phyloP scores from a whole-genome alignment of 2,888 invertebrate species.

The Epicampocera succincta region DNA sequence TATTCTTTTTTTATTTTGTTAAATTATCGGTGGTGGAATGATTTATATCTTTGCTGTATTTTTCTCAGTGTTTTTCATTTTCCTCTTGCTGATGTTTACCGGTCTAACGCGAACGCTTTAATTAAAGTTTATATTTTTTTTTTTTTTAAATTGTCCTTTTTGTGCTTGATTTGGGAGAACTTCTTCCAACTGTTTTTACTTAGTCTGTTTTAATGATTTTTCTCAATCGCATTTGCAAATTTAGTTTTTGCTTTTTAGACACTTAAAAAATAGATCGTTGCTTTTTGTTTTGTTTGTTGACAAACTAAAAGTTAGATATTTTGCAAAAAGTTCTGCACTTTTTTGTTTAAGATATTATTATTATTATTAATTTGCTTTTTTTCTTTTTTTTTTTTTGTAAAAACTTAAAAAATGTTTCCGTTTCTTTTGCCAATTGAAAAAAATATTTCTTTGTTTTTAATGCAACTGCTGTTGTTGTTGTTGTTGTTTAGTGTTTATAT shows the following conservation, averaged over 20 bases:
- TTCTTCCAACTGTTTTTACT: not conserved
- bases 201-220: constrained; percentile 10
- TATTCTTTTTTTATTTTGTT: constrained; percentile 38
- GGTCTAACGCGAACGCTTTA: not conserved
- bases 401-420: constrained; percentile 3
- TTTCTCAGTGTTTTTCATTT: constrained; percentile 5
- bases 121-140: constrained; percentile 15
- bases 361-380: no score
- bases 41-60: constrained; percentile 61
- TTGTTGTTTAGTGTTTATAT: constrained; percentile 22
- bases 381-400: constrained; percentile 10
- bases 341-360: constrained; percentile 5
- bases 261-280: constrained; percentile 68
- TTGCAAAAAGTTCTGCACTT: constrained; percentile 6
- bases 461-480: no score
- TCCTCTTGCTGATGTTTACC: not conserved
- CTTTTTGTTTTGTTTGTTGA: constrained; percentile 46
- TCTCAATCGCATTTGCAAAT: constrained; percentile 16
- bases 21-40: constrained; percentile 73
- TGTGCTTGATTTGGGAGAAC: not conserved
- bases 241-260: constrained; percentile 13
- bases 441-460: not conserved
- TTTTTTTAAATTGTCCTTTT: constrained; percentile 15
- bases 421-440: constrained; percentile 23
- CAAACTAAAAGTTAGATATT: constrained; percentile 38